These are phyloP conservation scores for Germaria angustata DNA, from an alignment of 2,888 invertebrate species.

Conservation along the genomic window DNA sequence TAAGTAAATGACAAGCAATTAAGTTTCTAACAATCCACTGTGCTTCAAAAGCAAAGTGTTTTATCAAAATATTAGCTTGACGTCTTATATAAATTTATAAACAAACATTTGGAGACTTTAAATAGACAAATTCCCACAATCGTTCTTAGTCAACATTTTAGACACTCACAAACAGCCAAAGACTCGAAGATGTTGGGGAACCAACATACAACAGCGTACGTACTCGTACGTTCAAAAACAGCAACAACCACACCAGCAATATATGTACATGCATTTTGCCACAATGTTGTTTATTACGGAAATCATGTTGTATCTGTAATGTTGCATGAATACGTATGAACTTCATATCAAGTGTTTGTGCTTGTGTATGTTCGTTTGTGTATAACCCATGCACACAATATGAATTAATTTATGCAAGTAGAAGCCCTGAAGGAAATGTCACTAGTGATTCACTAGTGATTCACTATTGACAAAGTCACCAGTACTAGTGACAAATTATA, in stretches of 20 bases:
- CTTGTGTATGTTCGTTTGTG: not conserved
- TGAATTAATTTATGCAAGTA: constrained; percentile 17
- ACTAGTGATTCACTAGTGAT: no score
- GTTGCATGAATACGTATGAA: constrained; percentile 25
- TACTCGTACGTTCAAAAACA: not conserved
- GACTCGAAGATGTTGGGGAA: constrained; percentile 13
- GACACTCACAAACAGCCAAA: constrained; percentile 1
- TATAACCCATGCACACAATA: constrained; percentile 4
- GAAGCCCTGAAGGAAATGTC: no score
- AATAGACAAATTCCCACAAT: constrained; percentile 52
- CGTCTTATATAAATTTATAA: constrained; percentile 53
- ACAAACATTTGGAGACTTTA: constrained; percentile 39
- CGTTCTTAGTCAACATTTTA: constrained; percentile 14
- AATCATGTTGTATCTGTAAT: constrained; percentile 47
- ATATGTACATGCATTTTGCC: constrained; percentile 14
- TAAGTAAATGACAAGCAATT: no score
- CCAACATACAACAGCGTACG: not conserved
- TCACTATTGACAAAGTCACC: no score
- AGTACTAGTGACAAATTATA: no score
- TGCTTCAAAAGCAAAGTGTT: constrained; percentile 4
- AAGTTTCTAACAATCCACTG: not conserved
- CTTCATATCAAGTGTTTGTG: no score
- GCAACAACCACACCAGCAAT: not conserved
- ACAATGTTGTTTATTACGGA: constrained; percentile 61
- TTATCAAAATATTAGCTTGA: constrained; percentile 42